Evolutionary conservation across 92 coral and sea anemone species (phyloP), one percentile per base, ranked within the genome.

Genomic region (Metridium senile): DNA sequence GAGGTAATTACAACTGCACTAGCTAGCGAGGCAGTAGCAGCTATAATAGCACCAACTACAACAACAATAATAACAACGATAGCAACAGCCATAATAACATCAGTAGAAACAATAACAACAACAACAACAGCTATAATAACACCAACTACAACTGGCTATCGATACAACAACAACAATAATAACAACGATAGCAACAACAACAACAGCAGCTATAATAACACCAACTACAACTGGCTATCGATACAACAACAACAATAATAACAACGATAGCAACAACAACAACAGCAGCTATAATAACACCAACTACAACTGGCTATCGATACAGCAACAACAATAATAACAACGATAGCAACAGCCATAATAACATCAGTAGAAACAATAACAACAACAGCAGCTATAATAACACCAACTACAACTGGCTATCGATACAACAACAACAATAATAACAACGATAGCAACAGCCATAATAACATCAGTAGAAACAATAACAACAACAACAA

Each of bases 1-100:
- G 99, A 96, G 99, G 99, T 96, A 75, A 66, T 57, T n/a, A n/a
- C n/a, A n/a, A n/a, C 74, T 10, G 25, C 10, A 9, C n/a, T 13
- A 52, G 54, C 0, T 45, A 46, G n/a, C 27, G 45, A 13, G 53
- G 28, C 74, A 47, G 32, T 31, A 52, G 28, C 53, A 31, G 29
- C 13, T 53, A 23, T 75, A 79, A 26, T 25, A 66, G 45, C 86
- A n/a, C 4, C 66, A 18, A 19, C 21, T 1, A 18, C 77, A 72
- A 26, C 57, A 46, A 1, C 46, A 72, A 13, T 20, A 51, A 53
- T 23, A 51, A 33, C 1, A 17, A 3, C 77, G 27, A 57, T 45
- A 54, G 26, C 81, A 70, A 56, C 77, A 54, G 3, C 61, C 4
- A 21, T 19, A 54, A 21, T 3, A 10, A 9, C 17, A 21, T 3